Percentiles rank a stretch among this genome's conserved stretches.
Evolutionary conservation across 2,888 invertebrate species (phyloP).

Genomic region (Sarcophaga carnaria): DNA sequence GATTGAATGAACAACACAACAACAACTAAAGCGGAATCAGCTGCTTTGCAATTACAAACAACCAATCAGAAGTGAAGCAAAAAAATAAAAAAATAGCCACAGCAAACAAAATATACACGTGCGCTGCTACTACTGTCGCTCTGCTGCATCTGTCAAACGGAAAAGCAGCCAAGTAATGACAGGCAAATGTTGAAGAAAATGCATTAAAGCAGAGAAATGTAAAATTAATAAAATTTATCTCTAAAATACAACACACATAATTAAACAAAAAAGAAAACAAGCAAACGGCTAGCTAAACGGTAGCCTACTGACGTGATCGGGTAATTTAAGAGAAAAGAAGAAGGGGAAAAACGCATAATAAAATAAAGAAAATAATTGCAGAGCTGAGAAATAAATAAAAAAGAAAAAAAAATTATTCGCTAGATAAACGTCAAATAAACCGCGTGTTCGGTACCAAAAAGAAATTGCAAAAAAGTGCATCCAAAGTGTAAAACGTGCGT

Average conservation of each 20-base stretch:
- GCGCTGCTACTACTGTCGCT: not conserved
- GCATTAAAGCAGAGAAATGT: not conserved
- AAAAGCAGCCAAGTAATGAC: not conserved
- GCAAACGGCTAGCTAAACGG: not conserved
- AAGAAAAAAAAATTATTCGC: not conserved
- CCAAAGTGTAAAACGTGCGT: not conserved
- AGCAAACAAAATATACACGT: slow-evolving; percentile 45
- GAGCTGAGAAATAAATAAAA: not conserved
- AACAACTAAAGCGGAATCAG: slow-evolving; percentile 47
- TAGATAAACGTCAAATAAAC: slow-evolving; percentile 51
- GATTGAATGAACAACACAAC: not conserved
- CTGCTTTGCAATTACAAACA: slow-evolving; percentile 30
- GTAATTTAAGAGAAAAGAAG: slow-evolving; percentile 1
- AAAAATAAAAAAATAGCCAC: slow-evolving; percentile 14
- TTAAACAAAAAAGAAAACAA: not conserved
- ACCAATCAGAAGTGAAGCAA: slow-evolving; percentile 19
- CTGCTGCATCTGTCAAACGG: not conserved
- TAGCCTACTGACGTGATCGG: slow-evolving; percentile 14
- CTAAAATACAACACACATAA: not conserved
- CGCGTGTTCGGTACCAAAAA: slow-evolving; percentile 38
- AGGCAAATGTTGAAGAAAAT: not conserved
- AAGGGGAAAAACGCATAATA: not conserved
- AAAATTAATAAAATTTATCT: not conserved
- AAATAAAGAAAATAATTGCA: not conserved
- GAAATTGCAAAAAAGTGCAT: slow-evolving; percentile 46